Evolutionary conservation across 2,888 invertebrate species (phyloP).

Genomic region (Philaethria dido): DNA sequence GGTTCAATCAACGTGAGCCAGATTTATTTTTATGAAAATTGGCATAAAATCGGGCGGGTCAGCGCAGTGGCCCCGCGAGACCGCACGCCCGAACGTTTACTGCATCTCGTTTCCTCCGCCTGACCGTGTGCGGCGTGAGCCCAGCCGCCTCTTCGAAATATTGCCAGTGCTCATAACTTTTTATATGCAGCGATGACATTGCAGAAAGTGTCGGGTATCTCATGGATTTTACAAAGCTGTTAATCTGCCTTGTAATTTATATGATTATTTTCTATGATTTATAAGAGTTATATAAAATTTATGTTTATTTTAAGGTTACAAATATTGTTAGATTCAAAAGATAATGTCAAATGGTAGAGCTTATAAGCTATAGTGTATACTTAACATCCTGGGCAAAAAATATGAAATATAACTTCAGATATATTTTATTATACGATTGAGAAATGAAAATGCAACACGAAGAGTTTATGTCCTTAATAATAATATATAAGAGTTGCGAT

Average conservation of each 20-base stretch:
- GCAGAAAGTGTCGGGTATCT: slow-evolving; percentile 74
- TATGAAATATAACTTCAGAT: neutral
- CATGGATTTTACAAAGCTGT: slow-evolving; percentile 57
- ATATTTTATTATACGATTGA: neutral
- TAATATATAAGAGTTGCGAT: neutral
- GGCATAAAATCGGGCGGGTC: slow-evolving; percentile 83
- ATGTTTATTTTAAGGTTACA: neutral
- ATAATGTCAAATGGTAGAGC: neutral
- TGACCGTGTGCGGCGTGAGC: slow-evolving; percentile 49
- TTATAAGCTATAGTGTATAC: neutral
- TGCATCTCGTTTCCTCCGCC: slow-evolving; percentile 81
- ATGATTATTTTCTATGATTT: slow-evolving; percentile 20
- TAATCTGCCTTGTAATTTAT: slow-evolving; percentile 24
- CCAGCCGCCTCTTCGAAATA: slow-evolving; percentile 70
- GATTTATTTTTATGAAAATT: slow-evolving; percentile 85
- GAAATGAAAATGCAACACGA: neutral
- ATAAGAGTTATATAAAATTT: neutral
- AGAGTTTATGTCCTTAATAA: neutral
- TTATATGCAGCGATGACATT: slow-evolving; percentile 83
- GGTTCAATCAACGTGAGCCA: slow-evolving; percentile 82
- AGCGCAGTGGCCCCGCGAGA: slow-evolving; percentile 78
- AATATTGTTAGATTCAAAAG: neutral
- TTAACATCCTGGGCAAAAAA: neutral
- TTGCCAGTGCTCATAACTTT: slow-evolving; percentile 83
- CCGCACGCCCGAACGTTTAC: slow-evolving; percentile 82